Conservation (phyloP, 2,797 vertebrate species). For the Geotrypetes seraphini region DNA sequence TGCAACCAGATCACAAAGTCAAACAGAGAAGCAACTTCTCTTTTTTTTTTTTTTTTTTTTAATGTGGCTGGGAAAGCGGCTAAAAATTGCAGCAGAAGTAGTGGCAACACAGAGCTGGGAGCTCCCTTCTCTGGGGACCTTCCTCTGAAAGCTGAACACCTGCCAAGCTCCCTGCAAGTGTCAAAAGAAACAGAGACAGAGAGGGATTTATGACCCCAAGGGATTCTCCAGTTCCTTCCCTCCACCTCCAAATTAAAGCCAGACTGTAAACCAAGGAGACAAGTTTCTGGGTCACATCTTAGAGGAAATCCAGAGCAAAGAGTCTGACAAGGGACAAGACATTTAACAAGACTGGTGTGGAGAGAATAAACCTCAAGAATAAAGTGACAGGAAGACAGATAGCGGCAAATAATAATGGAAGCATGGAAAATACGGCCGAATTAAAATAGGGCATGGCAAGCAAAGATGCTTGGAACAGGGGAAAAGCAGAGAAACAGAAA, state of each 20-base stretch:
- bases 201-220: not conserved
- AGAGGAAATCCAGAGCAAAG: constrained; percentile 66
- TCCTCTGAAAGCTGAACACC: not conserved
- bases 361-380: constrained; percentile 1
- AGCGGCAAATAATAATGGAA: constrained; percentile 13
- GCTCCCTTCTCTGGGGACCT: not conserved
- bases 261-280: constrained; percentile 44
- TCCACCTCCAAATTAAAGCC: constrained; percentile 2
- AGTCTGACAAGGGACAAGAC: constrained; percentile 56
- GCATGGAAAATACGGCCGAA: constrained; percentile 1
- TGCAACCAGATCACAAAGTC: too few species aligned
- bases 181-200: not conserved
- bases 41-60: too few species aligned
- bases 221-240: not conserved
- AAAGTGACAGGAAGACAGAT: constrained; percentile 14
- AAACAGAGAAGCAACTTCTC: too few species aligned
- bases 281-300: constrained; percentile 47
- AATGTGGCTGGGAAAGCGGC: too few species aligned
- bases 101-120: not conserved
- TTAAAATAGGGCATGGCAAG: too few species aligned
- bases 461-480: too few species aligned
- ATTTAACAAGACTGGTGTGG: constrained; percentile 20
- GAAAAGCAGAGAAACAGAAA: too few species aligned
- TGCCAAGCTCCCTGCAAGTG: not conserved
- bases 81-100: too few species aligned